A percentile compares a stretch with the other conserved stretches of the same genome.
phyloP scores from a whole-genome alignment of 1,140 invertebrate genomes.

The Epicauta chinensis region DNA sequence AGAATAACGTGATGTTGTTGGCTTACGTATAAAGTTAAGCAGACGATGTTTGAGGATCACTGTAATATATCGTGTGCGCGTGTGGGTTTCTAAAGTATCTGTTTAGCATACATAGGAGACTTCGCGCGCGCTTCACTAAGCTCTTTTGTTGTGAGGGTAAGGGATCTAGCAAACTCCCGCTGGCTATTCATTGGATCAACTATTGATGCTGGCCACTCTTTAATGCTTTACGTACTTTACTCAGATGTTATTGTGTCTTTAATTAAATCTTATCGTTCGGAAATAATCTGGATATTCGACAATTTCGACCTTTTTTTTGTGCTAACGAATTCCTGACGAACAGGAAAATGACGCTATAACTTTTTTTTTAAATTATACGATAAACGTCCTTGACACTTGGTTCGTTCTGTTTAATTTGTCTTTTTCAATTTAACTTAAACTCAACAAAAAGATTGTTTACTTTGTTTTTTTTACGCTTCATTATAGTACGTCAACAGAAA shows the following conservation, averaged over 20 bases:
- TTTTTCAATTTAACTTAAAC: too few species aligned
- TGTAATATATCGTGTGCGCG: slow-evolving; percentile 16
- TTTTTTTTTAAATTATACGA: too few species aligned
- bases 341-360: too few species aligned
- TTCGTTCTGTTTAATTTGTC: too few species aligned
- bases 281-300: slow-evolving; percentile 11
- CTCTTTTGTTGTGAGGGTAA: slow-evolving; percentile 4
- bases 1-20: too few species aligned
- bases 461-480: too few species aligned
- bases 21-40: neutral
- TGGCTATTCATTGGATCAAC: slow-evolving; percentile 6
- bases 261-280: slow-evolving; percentile 11
- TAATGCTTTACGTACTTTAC: slow-evolving; percentile 10
- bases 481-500: too few species aligned
- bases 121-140: slow-evolving; percentile 16
- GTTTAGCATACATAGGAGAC: slow-evolving; percentile 17
- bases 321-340: too few species aligned
- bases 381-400: too few species aligned
- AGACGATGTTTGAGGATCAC: slow-evolving; percentile 12
- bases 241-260: slow-evolving; percentile 12
- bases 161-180: slow-evolving; percentile 10
- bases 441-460: too few species aligned
- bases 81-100: slow-evolving; percentile 16
- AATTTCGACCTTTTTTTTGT: neutral
- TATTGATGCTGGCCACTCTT: slow-evolving; percentile 7